A percentile compares a stretch with the other conserved stretches of the same genome.
Conservation (phyloP, 2,888 invertebrate species). For the Spicauda simplicius region DNA sequence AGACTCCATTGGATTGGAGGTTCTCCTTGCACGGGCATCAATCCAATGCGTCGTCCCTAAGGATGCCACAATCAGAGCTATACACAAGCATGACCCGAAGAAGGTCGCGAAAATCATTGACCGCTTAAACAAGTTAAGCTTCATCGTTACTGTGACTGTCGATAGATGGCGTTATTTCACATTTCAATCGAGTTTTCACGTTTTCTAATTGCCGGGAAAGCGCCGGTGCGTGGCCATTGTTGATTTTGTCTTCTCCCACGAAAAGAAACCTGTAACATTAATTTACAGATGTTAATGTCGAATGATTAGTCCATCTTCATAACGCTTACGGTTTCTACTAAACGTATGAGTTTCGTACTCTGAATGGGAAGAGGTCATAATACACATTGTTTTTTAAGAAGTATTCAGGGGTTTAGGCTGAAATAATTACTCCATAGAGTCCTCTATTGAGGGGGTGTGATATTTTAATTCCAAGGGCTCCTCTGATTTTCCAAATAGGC, state of each 20-base stretch:
- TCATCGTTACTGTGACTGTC: conserved; percentile 63
- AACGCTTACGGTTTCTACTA: too few species aligned
- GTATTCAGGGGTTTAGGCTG: too few species aligned
- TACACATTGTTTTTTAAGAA: too few species aligned
- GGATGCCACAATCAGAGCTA: conserved; percentile 92
- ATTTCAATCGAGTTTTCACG: conserved; percentile 50
- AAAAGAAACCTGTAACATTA: conserved; percentile 72
- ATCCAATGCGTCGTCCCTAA: conserved; percentile 94
- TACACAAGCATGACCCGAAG: conserved; percentile 90
- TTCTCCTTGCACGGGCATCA: conserved; percentile 88
- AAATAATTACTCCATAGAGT: too few species aligned
- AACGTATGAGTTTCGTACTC: too few species aligned
- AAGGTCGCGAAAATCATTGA: conserved; percentile 93
- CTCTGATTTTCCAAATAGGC: too few species aligned
- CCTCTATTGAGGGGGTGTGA: too few species aligned
- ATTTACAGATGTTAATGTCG: conserved; percentile 3
- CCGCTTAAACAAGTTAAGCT: conserved; percentile 89
- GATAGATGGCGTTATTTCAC: conserved; percentile 75
- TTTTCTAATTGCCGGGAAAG: conserved; percentile 61
- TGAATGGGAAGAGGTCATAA: too few species aligned
- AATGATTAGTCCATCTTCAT: conserved; percentile 16
- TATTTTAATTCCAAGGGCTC: too few species aligned
- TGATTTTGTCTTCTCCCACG: conserved; percentile 56
- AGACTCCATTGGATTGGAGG: conserved; percentile 87
- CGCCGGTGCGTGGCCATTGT: conserved; percentile 60